Base-by-base conservation (phyloP, 2,797 vertebrate genomes). In the Urophycis tenuis region DNA sequence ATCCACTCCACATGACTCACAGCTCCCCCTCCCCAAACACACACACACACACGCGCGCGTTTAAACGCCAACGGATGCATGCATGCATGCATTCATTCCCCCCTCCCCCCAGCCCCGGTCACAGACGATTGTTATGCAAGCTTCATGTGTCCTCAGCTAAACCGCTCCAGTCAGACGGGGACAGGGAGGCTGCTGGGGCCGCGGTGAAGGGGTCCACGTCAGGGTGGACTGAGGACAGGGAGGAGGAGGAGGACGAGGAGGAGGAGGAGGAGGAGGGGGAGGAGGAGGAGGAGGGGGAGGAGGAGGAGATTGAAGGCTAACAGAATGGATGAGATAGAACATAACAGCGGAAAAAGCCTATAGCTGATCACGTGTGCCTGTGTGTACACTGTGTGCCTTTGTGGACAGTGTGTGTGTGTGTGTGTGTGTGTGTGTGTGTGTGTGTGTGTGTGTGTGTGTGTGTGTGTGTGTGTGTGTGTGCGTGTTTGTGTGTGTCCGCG, bases 51-150 rank as follows among this genome's bases (percentile, higher is more conserved):
- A 67, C 60, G 29, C 60, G 0, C 60, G 15, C 25, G 12, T 64
- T 64, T 1, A 29, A 67, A 22, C 83, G 84, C 82, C 79, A 78
- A 17, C 0, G 35, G 75, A 77, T 71, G 82, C 86, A 87, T 53
- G 64, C 74, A 72, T 88, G 88, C 84, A 89, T 86, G 85, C 83
- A 29, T 25, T 5, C 53, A 53, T 25, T 17, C n/a, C 60, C 60
- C 60, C 60, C 60, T 12, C 60, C 60, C 25, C 60, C 60, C n/a
- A n/a, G n/a, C 12, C 53, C 25, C 9, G 60, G 25, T 67, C 25
- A 25, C 10, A 86, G 81, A 84, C 80, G n/a, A 78, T 5, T 36
- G 85, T 92, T 91, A 87, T 74, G 82, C 88, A 91, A 92, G 77
- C 15, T 34, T 75, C 77, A 85, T 84, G 73, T 78, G 83, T 87